These are phyloP conservation scores for Cichladusa arquata DNA, from an alignment of 2,113 vertebrate genomes.

Conservation along the genomic window DNA sequence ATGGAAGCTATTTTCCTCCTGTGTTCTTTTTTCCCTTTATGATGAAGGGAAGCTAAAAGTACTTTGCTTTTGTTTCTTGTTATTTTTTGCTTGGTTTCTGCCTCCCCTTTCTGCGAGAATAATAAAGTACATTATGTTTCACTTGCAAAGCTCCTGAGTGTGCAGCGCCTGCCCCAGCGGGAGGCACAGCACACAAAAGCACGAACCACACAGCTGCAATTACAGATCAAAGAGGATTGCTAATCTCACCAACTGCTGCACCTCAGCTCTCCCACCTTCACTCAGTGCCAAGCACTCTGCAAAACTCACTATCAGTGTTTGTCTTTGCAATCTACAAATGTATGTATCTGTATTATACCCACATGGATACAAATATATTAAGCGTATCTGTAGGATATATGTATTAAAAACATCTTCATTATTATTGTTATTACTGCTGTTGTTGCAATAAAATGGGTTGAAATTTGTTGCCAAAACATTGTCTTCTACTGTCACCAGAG, in stretches of 20 bases:
- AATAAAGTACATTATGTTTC: background rate
- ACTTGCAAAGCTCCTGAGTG: background rate
- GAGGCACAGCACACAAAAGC: background rate
- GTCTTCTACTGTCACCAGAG: background rate
- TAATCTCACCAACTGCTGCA: background rate
- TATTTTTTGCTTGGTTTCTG: background rate
- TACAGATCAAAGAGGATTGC: background rate
- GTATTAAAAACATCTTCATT: background rate
- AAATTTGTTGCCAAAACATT: background rate
- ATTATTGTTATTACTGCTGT: background rate
- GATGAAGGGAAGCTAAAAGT: background rate
- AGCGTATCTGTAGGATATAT: background rate
- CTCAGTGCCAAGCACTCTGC: background rate
- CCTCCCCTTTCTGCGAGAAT: background rate
- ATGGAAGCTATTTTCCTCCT: conserved; percentile 8
- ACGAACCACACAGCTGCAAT: background rate
- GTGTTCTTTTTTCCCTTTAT: background rate
- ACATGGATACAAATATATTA: background rate
- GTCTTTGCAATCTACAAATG: background rate
- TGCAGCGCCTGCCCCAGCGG: background rate
- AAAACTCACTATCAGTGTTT: background rate
- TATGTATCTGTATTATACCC: background rate
- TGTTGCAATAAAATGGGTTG: background rate
- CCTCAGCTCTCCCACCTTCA: background rate
- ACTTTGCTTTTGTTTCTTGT: conserved; percentile 23